Conservation (phyloP, 1,140 invertebrate genomes). For the Drosophila trapezifrons region DNA sequence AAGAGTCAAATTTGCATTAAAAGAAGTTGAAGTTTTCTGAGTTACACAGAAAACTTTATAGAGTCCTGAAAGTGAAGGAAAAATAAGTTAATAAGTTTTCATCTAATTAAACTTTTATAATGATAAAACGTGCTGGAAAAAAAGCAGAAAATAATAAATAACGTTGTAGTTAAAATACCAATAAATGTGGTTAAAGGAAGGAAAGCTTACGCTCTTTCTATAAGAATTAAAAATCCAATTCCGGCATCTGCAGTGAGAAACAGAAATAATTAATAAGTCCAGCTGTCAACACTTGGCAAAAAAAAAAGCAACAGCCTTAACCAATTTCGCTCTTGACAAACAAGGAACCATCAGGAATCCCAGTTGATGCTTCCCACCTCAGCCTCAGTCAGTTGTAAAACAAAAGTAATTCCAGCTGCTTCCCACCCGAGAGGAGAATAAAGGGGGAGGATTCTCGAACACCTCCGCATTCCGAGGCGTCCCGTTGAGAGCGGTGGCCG, state of each 20-base stretch:
- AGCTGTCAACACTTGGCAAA: constrained; percentile 37
- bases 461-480: constrained; percentile 49
- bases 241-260: not conserved
- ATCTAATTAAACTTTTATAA: not conserved
- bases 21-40: not conserved
- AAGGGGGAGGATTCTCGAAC: constrained; percentile 29
- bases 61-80: no score
- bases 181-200: not conserved
- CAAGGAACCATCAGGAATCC: constrained; percentile 34
- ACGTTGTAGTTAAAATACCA: not conserved
- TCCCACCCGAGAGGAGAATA: not conserved
- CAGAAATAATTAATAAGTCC: constrained; percentile 44
- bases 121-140: no score
- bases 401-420: constrained; percentile 48
- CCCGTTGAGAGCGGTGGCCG: not conserved
- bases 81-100: not conserved
- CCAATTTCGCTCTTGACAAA: constrained; percentile 45
- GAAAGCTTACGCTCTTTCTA: no score
- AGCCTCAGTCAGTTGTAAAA: constrained; percentile 39
- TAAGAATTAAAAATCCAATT: no score
- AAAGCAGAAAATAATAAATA: no score
- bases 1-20: not conserved
- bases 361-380: constrained; percentile 9
- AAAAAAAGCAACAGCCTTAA: constrained; percentile 16
- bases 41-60: no score